Evolutionary conservation across 2,888 invertebrate genomes (phyloP).

Genomic region (Macrostomum cliftonense): DNA sequence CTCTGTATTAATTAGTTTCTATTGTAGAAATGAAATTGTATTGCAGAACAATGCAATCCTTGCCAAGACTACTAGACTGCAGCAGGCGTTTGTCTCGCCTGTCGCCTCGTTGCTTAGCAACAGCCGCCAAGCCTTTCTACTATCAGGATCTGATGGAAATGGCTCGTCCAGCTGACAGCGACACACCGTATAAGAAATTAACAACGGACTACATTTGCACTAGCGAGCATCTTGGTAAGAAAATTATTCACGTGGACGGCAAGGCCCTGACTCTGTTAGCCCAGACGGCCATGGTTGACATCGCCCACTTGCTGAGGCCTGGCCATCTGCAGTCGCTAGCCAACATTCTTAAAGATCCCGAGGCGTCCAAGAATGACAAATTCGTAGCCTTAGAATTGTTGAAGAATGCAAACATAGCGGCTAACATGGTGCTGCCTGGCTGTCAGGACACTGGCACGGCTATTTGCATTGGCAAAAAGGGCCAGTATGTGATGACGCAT

Average conservation of each 20-base stretch:
- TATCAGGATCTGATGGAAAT: slow-evolving; percentile 34
- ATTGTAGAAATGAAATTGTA: slow-evolving; percentile 13
- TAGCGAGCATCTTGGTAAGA: slow-evolving; percentile 26
- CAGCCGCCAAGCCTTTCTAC: slow-evolving; percentile 27
- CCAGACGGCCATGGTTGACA: slow-evolving; percentile 34
- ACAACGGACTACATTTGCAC: slow-evolving; percentile 34
- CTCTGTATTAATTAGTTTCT: slow-evolving; percentile 1
- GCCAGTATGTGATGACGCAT: slow-evolving; percentile 36
- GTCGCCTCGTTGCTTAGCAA: slow-evolving; percentile 14
- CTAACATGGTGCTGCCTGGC: slow-evolving; percentile 36
- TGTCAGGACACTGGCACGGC: slow-evolving; percentile 39
- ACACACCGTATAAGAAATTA: slow-evolving; percentile 30
- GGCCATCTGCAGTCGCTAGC: slow-evolving; percentile 35
- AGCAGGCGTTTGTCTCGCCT: slow-evolving; percentile 7
- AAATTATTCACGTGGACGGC: slow-evolving; percentile 25
- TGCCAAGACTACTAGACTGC: slow-evolving; percentile 6
- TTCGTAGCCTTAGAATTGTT: slow-evolving; percentile 36
- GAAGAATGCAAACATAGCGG: slow-evolving; percentile 37
- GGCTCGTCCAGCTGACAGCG: slow-evolving; percentile 17
- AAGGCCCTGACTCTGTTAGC: slow-evolving; percentile 32
- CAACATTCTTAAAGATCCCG: slow-evolving; percentile 33
- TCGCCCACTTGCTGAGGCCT: slow-evolving; percentile 33
- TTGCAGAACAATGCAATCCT: slow-evolving; percentile 16
- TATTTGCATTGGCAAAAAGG: slow-evolving; percentile 38
- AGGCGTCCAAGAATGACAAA: slow-evolving; percentile 34